Percentiles rank a stretch among this genome's conserved stretches.
phyloP scores from a whole-genome alignment of 2,888 invertebrate species.

The Polyommatus icarus region DNA sequence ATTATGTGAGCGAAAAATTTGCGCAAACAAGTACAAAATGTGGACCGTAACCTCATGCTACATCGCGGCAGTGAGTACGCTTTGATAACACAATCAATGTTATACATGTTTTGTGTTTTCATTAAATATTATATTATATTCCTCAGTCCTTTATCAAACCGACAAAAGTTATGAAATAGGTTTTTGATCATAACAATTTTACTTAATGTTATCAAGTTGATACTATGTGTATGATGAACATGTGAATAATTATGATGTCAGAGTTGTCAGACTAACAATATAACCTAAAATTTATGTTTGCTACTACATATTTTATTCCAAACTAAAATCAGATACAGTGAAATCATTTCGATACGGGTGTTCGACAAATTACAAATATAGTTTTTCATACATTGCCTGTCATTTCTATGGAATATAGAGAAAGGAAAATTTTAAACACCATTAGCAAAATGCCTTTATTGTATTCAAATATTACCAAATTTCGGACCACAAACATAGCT shows the following conservation, averaged over 20 bases:
- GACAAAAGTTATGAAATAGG: constrained; percentile 18
- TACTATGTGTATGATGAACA: not conserved
- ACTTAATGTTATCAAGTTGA: not conserved
- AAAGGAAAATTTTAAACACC: too few relatives aligned
- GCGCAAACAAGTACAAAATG: not conserved
- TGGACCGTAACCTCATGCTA: not conserved
- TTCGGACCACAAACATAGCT: too few relatives aligned
- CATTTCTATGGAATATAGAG: too few relatives aligned
- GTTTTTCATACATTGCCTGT: too few relatives aligned
- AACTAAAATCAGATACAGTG: not conserved
- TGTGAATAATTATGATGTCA: not conserved
- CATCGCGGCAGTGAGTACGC: not conserved
- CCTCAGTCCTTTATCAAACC: constrained; percentile 5
- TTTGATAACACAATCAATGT: constrained; percentile 11
- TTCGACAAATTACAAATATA: too few relatives aligned
- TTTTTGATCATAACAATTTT: constrained; percentile 21
- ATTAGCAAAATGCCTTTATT: too few relatives aligned
- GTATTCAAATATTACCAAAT: too few relatives aligned
- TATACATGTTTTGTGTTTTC: constrained; percentile 12
- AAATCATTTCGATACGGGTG: not conserved
- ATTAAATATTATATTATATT: not conserved
- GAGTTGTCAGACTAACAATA: not conserved
- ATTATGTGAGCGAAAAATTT: not conserved
- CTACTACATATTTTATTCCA: not conserved
- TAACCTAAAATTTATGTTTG: not conserved